These are phyloP conservation scores for Bombus fervidus DNA, from an alignment of 1,140 invertebrate species.

Conservation along the genomic window DNA sequence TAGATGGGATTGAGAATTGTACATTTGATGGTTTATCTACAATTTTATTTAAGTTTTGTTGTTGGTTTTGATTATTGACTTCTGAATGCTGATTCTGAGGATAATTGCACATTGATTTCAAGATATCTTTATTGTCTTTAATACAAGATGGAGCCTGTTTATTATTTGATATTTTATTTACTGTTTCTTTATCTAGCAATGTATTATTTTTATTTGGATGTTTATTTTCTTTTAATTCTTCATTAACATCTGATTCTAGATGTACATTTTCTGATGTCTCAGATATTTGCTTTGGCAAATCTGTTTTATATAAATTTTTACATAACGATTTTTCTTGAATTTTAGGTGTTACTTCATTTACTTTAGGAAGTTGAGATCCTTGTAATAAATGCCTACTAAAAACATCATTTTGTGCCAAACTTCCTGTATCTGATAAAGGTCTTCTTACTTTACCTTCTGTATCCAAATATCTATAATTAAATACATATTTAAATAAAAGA, in stretches of 20 bases:
- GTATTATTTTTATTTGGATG: not conserved
- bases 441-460: constrained; percentile 65
- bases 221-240: constrained; percentile 48
- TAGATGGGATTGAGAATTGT: constrained; percentile 58
- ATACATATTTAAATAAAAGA: not conserved
- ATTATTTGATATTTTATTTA: not conserved
- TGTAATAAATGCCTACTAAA: constrained; percentile 2
- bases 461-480: constrained; percentile 61
- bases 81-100: constrained; percentile 7
- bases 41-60: constrained; percentile 15
- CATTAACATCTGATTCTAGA: not conserved
- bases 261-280: constrained; percentile 6
- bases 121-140: not conserved
- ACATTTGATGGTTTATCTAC: constrained; percentile 43
- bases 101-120: constrained; percentile 8
- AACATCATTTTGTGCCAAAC: constrained; percentile 12
- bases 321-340: not conserved
- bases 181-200: not conserved
- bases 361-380: constrained; percentile 19
- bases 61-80: constrained; percentile 16
- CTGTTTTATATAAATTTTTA: not conserved
- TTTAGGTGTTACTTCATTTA: constrained; percentile 13
- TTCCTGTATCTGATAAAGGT: constrained; percentile 71
- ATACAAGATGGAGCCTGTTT: not conserved
- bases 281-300: not conserved